phyloP scores from a whole-genome alignment of 2,797 vertebrate species.

The Peromyscus aztecus region DNA sequence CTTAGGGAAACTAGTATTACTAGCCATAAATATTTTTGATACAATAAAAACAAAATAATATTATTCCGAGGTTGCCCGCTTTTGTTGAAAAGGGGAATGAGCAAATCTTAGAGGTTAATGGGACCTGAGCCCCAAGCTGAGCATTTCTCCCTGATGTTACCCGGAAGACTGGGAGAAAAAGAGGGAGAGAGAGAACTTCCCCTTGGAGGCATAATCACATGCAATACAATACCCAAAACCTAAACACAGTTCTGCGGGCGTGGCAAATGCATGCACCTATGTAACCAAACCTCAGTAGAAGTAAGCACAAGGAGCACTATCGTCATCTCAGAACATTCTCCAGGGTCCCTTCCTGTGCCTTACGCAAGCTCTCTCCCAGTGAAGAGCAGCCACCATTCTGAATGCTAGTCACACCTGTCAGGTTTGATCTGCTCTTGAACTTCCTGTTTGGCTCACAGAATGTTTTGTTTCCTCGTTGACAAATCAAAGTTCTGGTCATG shows the following conservation, averaged over 20 bases:
- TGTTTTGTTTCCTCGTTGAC: not conserved
- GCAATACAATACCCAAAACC: not conserved
- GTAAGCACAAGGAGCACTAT: not conserved
- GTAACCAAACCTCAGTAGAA: not conserved
- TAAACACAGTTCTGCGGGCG: not conserved
- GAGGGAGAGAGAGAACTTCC: not conserved
- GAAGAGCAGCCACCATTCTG: not conserved
- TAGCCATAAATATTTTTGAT: conserved; percentile 26
- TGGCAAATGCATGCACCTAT: not conserved
- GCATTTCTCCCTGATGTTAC: not conserved
- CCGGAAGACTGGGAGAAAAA: not conserved
- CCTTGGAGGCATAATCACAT: not conserved
- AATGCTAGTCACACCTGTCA: not conserved
- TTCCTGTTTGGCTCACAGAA: not conserved
- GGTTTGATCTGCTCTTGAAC: not conserved
- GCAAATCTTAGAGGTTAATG: not conserved
- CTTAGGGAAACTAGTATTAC: conserved; percentile 18
- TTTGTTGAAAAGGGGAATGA: not conserved
- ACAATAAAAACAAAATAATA: conserved; percentile 22
- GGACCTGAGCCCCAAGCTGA: not conserved
- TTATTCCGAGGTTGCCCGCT: not conserved
- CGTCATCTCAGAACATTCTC: not conserved
- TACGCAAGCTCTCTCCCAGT: not conserved
- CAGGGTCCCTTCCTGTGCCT: not conserved
- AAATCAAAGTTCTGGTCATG: conserved; percentile 32